phyloP scores from a whole-genome alignment of 92 coral and sea anemone species.

The Parazoanthus swiftii region DNA sequence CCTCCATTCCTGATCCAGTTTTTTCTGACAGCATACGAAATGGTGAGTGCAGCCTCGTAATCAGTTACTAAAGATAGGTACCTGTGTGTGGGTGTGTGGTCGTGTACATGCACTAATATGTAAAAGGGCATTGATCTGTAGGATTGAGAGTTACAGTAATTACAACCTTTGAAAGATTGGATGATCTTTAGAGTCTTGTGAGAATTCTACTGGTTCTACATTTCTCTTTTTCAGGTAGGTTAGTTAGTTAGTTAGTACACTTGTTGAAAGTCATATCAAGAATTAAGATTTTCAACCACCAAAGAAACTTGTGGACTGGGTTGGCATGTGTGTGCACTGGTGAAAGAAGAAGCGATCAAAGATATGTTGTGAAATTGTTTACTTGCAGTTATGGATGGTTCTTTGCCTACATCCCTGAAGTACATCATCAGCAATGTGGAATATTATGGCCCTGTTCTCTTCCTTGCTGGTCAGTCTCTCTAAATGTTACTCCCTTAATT shows the following conservation, averaged over 20 bases:
- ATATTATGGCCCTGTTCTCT: slow-evolving; percentile 95
- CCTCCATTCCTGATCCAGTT: slow-evolving; percentile 89
- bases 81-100: background rate
- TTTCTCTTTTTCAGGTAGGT: too few relatives aligned
- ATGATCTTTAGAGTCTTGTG: too few relatives aligned
- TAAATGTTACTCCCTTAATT: background rate
- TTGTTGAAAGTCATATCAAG: too few relatives aligned
- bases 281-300: too few relatives aligned
- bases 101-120: background rate
- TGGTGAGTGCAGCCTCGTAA: slow-evolving; percentile 52
- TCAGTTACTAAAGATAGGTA: too few relatives aligned
- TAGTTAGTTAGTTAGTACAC: too few relatives aligned
- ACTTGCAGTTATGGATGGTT: slow-evolving; percentile 92
- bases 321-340: too few relatives aligned
- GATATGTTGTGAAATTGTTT: background rate
- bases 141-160: background rate
- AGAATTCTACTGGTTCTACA: too few relatives aligned
- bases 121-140: too few relatives aligned
- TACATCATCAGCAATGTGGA: slow-evolving; percentile 97
- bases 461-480: slow-evolving; percentile 78
- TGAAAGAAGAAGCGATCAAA: too few relatives aligned
- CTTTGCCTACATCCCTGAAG: slow-evolving; percentile 92
- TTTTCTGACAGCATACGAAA: slow-evolving; percentile 93
- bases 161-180: too few relatives aligned
- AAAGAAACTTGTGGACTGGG: too few relatives aligned